A percentile compares a stretch with the other conserved stretches of the same genome.
phyloP scores from a whole-genome alignment of 2,113 vertebrate species.

The Clarias gariepinus region DNA sequence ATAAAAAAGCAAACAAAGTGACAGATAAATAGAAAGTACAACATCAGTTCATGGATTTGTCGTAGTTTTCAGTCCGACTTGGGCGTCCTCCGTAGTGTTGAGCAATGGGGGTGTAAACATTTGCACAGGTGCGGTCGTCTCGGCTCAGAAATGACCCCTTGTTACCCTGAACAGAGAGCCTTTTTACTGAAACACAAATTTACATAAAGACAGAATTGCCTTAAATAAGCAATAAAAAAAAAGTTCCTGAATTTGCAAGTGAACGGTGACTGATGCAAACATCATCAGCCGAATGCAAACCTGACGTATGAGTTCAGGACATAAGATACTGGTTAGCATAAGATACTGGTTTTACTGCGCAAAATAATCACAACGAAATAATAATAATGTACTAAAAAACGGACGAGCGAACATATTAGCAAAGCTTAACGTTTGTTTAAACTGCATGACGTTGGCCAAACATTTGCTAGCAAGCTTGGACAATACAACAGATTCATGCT shows the following conservation, averaged over 20 bases:
- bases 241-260: neutral
- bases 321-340: neutral
- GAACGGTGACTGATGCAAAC: neutral
- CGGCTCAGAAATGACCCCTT: constrained; percentile 15
- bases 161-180: neutral
- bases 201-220: constrained; percentile 5
- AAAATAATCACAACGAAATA: neutral
- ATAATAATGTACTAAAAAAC: neutral
- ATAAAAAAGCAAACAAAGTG: constrained; percentile 54
- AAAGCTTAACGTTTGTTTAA: neutral
- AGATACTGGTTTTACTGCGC: constrained; percentile 6
- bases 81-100: constrained; percentile 21
- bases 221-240: constrained; percentile 20
- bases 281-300: neutral
- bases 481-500: neutral
- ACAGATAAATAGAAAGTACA: constrained; percentile 43
- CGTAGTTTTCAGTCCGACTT: neutral
- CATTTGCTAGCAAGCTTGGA: neutral
- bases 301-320: neutral
- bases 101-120: constrained; percentile 62
- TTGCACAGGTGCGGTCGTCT: constrained; percentile 44
- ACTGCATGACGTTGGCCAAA: neutral
- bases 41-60: constrained; percentile 23
- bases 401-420: neutral
- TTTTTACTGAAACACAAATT: neutral